Evolutionary conservation across 2,113 vertebrate genomes (phyloP).

Genomic region (Syrrhaptes paradoxus): DNA sequence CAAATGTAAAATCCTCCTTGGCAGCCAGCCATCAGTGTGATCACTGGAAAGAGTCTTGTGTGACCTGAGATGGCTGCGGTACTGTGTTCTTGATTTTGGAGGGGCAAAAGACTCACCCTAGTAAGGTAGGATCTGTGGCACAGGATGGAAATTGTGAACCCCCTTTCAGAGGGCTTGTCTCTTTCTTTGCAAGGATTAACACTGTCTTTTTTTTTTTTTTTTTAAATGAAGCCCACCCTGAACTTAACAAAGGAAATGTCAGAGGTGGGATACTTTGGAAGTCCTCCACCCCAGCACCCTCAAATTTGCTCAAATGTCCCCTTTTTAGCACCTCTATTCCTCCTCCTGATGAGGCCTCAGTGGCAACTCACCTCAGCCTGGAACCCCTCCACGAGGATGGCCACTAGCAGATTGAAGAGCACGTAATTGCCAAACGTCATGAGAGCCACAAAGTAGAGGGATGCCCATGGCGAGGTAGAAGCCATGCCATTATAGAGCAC

Average conservation of each 20-base stretch:
- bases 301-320: background rate
- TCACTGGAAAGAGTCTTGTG: background rate
- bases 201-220: background rate
- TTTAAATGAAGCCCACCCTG: background rate
- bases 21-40: background rate
- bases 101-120: background rate
- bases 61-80: background rate
- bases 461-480: constrained; percentile 91
- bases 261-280: background rate
- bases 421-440: constrained; percentile 99
- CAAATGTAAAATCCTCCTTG: background rate
- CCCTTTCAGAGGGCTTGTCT: background rate
- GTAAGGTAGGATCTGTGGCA: background rate
- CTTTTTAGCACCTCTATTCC: background rate
- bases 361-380: constrained; percentile 89
- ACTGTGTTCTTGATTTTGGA: background rate
- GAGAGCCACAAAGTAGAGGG: constrained; percentile 95
- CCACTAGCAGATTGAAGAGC: constrained; percentile 95
- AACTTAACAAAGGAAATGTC: background rate
- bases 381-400: constrained; percentile 96
- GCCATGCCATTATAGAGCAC: constrained; percentile 96
- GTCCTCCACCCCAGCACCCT: background rate
- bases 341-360: background rate
- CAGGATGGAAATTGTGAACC: background rate
- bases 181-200: background rate